Evolutionary conservation across 1,140 invertebrate species (phyloP).

Genomic region (Habropoda laboriosa): DNA sequence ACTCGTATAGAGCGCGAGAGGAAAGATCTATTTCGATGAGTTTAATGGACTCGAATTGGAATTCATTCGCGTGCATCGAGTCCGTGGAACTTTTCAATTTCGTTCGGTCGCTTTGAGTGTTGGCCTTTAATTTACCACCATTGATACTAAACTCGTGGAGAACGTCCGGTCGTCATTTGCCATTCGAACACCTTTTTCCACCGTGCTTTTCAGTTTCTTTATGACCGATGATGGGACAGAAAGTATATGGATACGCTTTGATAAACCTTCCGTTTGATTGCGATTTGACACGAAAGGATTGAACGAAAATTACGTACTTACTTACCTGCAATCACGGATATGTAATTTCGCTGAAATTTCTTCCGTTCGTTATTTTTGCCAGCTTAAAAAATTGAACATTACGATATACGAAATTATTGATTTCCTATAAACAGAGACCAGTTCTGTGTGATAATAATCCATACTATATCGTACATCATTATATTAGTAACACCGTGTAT

Average conservation of each 20-base stretch:
- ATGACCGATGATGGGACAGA: background rate
- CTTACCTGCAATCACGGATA: too few species aligned
- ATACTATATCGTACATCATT: too few species aligned
- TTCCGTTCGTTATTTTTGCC: too few species aligned
- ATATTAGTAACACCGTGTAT: too few species aligned
- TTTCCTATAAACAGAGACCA: too few species aligned
- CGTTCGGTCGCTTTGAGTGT: constrained; percentile 61
- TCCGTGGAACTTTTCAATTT: constrained; percentile 49
- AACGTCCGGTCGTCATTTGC: constrained; percentile 27
- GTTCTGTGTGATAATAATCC: too few species aligned
- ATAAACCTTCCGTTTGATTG: background rate
- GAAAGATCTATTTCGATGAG: background rate
- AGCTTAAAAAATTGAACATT: too few species aligned
- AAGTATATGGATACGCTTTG: background rate
- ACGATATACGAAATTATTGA: too few species aligned
- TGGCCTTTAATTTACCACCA: constrained; percentile 67
- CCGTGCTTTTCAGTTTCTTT: constrained; percentile 17
- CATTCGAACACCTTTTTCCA: background rate
- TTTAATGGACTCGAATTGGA: constrained; percentile 45
- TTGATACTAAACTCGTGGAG: constrained; percentile 67
- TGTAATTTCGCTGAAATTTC: too few species aligned
- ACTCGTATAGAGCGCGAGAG: background rate
- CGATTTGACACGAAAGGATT: too few species aligned
- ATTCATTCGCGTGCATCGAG: constrained; percentile 52
- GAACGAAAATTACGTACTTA: too few species aligned